Conservation (phyloP, 2,888 invertebrate genomes). For the Thereva nobilitata region DNA sequence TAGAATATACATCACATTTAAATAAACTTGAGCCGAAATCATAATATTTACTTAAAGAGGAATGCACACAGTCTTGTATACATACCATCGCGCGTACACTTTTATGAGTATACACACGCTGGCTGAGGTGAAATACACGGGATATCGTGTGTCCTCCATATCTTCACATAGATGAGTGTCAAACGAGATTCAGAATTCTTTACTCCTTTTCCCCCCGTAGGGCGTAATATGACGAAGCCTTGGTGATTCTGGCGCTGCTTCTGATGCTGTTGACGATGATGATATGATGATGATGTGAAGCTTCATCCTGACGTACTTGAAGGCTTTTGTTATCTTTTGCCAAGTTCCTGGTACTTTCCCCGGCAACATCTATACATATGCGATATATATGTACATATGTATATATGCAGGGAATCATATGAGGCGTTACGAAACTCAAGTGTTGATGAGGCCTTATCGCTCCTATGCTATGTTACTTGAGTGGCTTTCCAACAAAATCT, state of each 20-base stretch:
- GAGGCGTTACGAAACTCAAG: constrained; percentile 20
- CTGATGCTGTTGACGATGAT: constrained; percentile 28
- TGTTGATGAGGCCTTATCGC: constrained; percentile 34
- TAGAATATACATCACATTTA: constrained; percentile 37
- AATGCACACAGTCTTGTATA: not conserved
- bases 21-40: constrained; percentile 39
- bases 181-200: constrained; percentile 13
- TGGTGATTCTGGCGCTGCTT: too few species aligned
- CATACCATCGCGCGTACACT: not conserved
- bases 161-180: constrained; percentile 34
- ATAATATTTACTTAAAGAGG: constrained; percentile 33
- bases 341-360: constrained; percentile 32
- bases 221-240: constrained; percentile 20
- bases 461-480: constrained; percentile 30
- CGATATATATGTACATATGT: too few species aligned
- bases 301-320: constrained; percentile 31
- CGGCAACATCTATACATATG: not conserved
- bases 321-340: constrained; percentile 33
- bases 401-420: constrained; percentile 22
- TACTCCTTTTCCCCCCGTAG: constrained; percentile 20
- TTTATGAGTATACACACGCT: not conserved
- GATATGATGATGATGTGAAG: constrained; percentile 32
- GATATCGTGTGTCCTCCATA: constrained; percentile 27
- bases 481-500: constrained; percentile 27
- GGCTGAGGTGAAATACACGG: not conserved